phyloP scores from a whole-genome alignment of 2,113 vertebrate species.

The Butorides virescens region DNA sequence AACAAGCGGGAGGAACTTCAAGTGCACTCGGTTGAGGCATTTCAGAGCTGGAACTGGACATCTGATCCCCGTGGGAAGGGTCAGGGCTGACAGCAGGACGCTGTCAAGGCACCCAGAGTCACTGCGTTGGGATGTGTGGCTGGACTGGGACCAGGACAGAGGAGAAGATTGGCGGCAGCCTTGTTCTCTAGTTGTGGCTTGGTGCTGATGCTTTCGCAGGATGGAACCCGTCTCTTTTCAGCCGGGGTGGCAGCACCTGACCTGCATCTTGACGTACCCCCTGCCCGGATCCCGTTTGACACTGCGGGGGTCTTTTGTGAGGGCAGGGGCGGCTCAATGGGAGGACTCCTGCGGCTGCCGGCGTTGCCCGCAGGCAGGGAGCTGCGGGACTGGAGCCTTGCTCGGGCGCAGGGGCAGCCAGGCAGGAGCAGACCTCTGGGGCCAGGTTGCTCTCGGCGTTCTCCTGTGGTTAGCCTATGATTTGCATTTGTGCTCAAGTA shows the following conservation, averaged over 20 bases:
- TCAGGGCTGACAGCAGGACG: background rate
- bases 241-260: background rate
- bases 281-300: fast-evolving
- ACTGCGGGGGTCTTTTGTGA: no score
- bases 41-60: fast-evolving
- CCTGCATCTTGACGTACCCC: fast-evolving
- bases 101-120: background rate
- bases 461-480: background rate
- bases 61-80: background rate
- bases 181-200: fast-evolving
- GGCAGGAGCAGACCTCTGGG: background rate
- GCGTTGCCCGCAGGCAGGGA: fast-evolving
- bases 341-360: background rate
- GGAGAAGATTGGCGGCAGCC: fast-evolving
- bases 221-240: fast-evolving
- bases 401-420: background rate
- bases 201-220: background rate
- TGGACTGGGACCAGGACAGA: background rate
- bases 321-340: background rate
- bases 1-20: background rate
- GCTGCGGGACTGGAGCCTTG: background rate
- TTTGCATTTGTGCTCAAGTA: background rate
- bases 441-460: background rate
- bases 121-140: fast-evolving
- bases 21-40: fast-evolving